Evolutionary conservation across 23 tunicate species (phyloP).

Genomic region (Clavelina lepadiformis): DNA sequence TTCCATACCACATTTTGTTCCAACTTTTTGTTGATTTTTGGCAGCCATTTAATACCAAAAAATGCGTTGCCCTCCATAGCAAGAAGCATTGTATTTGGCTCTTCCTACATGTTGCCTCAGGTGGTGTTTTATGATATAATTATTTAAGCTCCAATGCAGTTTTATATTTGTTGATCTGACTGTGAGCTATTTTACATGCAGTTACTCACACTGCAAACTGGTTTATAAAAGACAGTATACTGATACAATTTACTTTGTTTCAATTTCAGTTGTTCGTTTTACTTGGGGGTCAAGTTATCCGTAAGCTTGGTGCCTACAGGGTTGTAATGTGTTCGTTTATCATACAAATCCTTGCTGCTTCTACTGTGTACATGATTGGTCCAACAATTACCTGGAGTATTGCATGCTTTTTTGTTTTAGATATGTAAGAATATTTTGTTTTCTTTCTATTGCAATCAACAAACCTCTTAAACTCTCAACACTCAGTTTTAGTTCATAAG

Average conservation of each 20-base stretch:
- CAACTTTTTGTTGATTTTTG: conserved; percentile 77
- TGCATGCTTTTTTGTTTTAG: conserved; percentile 69
- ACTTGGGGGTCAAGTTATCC: conserved; percentile 66
- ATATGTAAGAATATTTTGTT: conserved; percentile 78
- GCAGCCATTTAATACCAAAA: conserved; percentile 64
- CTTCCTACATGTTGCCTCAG: conserved; percentile 82
- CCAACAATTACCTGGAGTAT: conserved; percentile 22
- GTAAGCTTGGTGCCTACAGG: conserved; percentile 56
- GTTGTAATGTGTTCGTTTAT: conserved; percentile 64
- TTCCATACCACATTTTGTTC: conserved; percentile 74
- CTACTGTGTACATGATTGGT: conserved; percentile 40
- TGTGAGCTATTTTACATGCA: too few relatives aligned
- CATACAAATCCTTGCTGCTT: conserved; percentile 46
- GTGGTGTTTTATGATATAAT: too few relatives aligned
- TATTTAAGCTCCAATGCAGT: too few relatives aligned
- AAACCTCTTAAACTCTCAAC: too few relatives aligned
- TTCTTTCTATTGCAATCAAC: too few relatives aligned
- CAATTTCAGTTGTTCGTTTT: conserved; percentile 38
- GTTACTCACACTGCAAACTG: too few relatives aligned
- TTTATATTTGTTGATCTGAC: too few relatives aligned
- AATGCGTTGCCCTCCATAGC: conserved; percentile 51
- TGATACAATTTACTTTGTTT: too few relatives aligned
- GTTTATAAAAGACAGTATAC: too few relatives aligned
- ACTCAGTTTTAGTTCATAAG: too few relatives aligned
- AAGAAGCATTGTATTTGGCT: conserved; percentile 60